Percentiles rank a stretch among this genome's conserved stretches.
Conservation (phyloP, 1,140 invertebrate species). For the Drosophila elegans region DNA sequence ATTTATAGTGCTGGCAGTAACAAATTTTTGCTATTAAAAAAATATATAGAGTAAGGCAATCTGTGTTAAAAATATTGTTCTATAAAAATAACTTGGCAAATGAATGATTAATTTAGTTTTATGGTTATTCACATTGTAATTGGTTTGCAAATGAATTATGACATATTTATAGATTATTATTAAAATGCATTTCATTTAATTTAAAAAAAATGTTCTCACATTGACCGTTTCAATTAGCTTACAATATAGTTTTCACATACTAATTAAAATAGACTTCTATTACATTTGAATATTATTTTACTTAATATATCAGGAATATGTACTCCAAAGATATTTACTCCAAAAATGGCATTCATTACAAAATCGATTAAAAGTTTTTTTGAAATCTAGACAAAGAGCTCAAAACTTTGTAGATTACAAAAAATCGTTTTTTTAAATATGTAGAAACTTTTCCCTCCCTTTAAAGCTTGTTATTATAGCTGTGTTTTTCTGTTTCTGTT, state of each 20-base stretch:
- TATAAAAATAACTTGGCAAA: neutral
- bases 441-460: neutral
- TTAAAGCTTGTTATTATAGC: neutral
- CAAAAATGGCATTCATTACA: no score
- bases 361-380: no score
- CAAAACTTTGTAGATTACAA: no score
- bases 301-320: no score
- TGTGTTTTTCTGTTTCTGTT: slow-evolving; percentile 3
- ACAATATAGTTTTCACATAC: neutral
- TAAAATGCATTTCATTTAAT: slow-evolving; percentile 8
- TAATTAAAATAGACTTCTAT: neutral
- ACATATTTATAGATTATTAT: neutral
- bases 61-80: neutral
- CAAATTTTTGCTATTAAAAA: slow-evolving; percentile 29
- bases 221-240: neutral
- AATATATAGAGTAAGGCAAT: neutral
- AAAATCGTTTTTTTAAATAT: neutral
- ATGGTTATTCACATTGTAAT: slow-evolving; percentile 10
- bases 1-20: neutral
- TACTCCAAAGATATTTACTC: no score
- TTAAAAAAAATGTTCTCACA: slow-evolving; percentile 5
- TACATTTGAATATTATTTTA: neutral
- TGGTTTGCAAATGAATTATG: neutral
- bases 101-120: slow-evolving; percentile 22
- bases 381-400: no score